Conservation (phyloP, 1,140 invertebrate species). For the Bactericera cockerelli region DNA sequence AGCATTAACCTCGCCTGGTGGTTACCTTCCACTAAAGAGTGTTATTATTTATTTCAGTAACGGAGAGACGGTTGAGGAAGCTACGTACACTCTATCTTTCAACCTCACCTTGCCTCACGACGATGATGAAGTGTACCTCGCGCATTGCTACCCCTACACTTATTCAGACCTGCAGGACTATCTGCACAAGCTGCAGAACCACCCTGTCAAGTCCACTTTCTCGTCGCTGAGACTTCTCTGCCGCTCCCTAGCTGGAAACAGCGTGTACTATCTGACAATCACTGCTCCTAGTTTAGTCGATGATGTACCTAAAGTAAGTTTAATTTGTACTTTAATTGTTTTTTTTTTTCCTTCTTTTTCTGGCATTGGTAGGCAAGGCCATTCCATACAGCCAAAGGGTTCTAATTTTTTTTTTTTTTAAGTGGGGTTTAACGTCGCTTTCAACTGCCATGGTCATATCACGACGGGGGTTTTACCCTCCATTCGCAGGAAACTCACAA, state of each 20-base stretch:
- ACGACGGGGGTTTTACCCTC: too few species aligned
- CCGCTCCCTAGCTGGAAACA: slow-evolving; percentile 74
- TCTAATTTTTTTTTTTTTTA: too few species aligned
- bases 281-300: slow-evolving; percentile 31
- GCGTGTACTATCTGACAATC: slow-evolving; percentile 82
- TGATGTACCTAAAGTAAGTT: slow-evolving; percentile 25
- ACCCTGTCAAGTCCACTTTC: slow-evolving; percentile 62
- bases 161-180: slow-evolving; percentile 64
- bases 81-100: slow-evolving; percentile 74
- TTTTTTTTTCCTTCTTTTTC: too few species aligned
- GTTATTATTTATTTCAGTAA: slow-evolving; percentile 36
- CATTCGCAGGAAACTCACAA: too few species aligned
- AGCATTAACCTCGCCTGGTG: too few species aligned
- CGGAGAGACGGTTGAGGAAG: slow-evolving; percentile 40
- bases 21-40: too few species aligned
- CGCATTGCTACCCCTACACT: slow-evolving; percentile 94
- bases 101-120: slow-evolving; percentile 81
- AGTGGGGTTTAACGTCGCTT: too few species aligned
- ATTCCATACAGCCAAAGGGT: too few species aligned
- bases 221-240: slow-evolving; percentile 67
- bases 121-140: slow-evolving; percentile 82
- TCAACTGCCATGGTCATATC: too few species aligned
- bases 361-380: too few species aligned
- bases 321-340: too few species aligned
- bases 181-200: slow-evolving; percentile 38